Percentiles rank a stretch among this genome's conserved stretches.
phyloP scores from a whole-genome alignment of 2,888 invertebrate species.

The Leucophenga montana region DNA sequence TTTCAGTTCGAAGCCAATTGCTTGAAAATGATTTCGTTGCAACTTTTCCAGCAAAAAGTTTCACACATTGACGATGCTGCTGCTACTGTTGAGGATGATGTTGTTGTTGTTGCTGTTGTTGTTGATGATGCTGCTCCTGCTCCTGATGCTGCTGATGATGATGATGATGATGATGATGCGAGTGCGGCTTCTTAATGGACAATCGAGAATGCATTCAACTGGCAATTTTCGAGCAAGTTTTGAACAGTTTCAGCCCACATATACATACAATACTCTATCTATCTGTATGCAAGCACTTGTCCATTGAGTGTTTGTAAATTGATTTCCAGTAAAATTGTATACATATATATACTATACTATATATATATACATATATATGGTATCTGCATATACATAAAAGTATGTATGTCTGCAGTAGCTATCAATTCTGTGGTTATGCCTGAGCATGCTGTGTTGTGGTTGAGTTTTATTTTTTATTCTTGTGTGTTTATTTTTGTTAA shows the following conservation, averaged over 20 bases:
- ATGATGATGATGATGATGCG: constrained; percentile 30
- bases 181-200: constrained; percentile 56
- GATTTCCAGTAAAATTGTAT: constrained; percentile 44
- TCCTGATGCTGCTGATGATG: constrained; percentile 9
- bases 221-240: constrained; percentile 58
- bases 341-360: too few relatives aligned
- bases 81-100: neutral
- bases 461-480: neutral
- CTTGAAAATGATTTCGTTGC: constrained; percentile 60
- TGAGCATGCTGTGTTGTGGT: neutral
- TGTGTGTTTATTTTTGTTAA: neutral
- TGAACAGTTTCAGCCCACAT: neutral
- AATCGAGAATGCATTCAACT: constrained; percentile 66
- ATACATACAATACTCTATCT: neutral
- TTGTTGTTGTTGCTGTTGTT: constrained; percentile 1
- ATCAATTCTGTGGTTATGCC: neutral
- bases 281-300: neutral
- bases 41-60: constrained; percentile 54
- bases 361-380: too few relatives aligned
- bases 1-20: constrained; percentile 56
- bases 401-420: too few relatives aligned
- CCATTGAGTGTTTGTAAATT: constrained; percentile 43
- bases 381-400: too few relatives aligned
- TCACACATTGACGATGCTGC: constrained; percentile 25
- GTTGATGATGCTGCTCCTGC: constrained; percentile 28